Percentiles rank a stretch among this genome's conserved stretches.
Conservation (phyloP, 2,113 vertebrate species). For the Zeus faber region DNA sequence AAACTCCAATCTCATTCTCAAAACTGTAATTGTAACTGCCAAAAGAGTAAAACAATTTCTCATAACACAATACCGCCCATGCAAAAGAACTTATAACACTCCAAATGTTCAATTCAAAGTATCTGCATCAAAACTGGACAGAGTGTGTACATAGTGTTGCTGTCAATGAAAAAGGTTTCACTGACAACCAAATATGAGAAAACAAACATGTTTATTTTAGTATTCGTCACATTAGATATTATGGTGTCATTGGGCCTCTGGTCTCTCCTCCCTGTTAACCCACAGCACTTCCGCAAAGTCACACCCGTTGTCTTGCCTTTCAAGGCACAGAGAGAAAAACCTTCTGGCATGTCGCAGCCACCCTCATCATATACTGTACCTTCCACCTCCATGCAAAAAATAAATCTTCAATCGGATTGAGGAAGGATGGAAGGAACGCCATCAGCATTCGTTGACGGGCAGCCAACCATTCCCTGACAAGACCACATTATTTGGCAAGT, state of each 20-base stretch:
- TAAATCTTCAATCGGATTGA: not conserved
- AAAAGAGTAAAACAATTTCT: too few relatives aligned
- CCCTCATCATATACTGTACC: not conserved
- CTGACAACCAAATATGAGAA: not conserved
- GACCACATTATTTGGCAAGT: not conserved
- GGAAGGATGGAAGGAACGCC: not conserved
- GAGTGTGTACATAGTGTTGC: not conserved
- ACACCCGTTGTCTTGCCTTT: not conserved
- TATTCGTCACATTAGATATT: not conserved
- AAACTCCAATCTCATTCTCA: too few relatives aligned
- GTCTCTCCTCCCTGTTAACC: too few relatives aligned
- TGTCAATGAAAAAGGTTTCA: not conserved
- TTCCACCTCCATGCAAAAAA: not conserved
- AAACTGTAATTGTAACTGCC: too few relatives aligned
- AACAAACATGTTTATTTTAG: not conserved
- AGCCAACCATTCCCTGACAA: not conserved
- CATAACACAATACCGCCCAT: too few relatives aligned
- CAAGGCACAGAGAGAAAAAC: too few relatives aligned
- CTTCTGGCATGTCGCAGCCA: not conserved
- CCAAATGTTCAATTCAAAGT: too few relatives aligned
- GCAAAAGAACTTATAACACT: too few relatives aligned
- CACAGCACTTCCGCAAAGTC: not conserved
- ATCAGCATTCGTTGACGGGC: not conserved
- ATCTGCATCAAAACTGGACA: conserved; percentile 1
- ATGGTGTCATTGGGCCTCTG: not conserved